Conservation (phyloP, 2,113 vertebrate species). For the Alosa alosa region DNA sequence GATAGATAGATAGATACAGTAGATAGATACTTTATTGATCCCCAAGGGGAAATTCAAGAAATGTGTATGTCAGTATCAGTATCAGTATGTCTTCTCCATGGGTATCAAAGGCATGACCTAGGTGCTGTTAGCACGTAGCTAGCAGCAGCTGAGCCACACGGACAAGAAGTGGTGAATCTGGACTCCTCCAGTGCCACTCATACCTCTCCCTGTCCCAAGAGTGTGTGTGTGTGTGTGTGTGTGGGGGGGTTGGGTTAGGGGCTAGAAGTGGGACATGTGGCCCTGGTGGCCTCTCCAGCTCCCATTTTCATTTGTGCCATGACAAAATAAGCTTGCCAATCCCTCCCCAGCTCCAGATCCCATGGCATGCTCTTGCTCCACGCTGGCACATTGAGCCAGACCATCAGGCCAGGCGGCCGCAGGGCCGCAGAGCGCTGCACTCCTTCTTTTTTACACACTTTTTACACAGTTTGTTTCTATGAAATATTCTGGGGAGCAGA, state of each 20-base stretch:
- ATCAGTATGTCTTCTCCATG: no score
- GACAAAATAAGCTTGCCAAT: conserved; percentile 43
- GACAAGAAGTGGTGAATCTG: background rate
- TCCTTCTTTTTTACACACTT: background rate
- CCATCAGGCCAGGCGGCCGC: background rate
- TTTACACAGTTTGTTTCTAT: background rate
- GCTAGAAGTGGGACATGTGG: conserved; percentile 74
- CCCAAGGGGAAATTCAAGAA: no score
- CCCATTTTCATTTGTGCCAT: conserved; percentile 75
- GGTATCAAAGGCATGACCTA: background rate
- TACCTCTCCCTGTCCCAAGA: background rate
- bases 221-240: background rate
- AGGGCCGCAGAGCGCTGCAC: background rate
- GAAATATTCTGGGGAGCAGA: background rate
- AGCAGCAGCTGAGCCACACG: background rate
- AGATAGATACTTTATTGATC: no score
- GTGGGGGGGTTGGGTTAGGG: background rate
- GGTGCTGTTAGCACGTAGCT: background rate
- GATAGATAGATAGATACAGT: no score
- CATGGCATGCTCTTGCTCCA: conserved; percentile 21
- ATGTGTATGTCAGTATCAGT: no score
- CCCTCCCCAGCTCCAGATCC: conserved; percentile 38
- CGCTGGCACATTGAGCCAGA: conserved; percentile 3
- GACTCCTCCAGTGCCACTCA: background rate
- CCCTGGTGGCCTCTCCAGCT: conserved; percentile 76